Conservation (phyloP, 2,888 invertebrate species). For the Xylocampa areola region DNA sequence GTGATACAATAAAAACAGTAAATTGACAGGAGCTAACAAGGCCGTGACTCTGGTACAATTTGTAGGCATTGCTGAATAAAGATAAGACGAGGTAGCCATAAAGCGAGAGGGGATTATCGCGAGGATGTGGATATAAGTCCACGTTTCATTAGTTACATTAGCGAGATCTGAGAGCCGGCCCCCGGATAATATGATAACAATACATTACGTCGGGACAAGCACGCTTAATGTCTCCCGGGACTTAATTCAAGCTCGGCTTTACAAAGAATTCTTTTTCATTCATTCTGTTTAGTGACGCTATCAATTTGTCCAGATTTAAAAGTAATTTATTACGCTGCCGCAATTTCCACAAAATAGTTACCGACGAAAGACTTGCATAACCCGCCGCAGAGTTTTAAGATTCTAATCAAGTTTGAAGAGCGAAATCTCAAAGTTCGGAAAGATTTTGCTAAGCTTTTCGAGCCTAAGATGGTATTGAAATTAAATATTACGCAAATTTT, state of each 20-base stretch:
- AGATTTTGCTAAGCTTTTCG: constrained; percentile 71
- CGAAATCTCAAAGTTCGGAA: constrained; percentile 65
- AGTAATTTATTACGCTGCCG: constrained; percentile 39
- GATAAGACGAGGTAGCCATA: constrained; percentile 62
- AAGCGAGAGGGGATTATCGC: constrained; percentile 64
- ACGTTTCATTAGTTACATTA: constrained; percentile 76
- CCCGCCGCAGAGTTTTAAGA: constrained; percentile 51
- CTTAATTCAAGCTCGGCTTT: constrained; percentile 57
- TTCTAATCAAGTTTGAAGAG: constrained; percentile 66
- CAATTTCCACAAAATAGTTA: constrained; percentile 43
- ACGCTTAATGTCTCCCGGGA: constrained; percentile 63
- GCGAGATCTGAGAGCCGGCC: constrained; percentile 58
- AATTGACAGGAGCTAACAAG: constrained; percentile 38
- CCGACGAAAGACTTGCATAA: constrained; percentile 42
- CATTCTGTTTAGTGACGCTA: constrained; percentile 50
- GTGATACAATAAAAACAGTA: constrained; percentile 35
- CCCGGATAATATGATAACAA: constrained; percentile 74
- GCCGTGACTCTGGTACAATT: constrained; percentile 30
- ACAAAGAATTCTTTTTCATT: constrained; percentile 59
- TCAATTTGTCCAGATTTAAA: constrained; percentile 50
- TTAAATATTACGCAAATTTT: constrained; percentile 81
- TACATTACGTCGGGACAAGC: constrained; percentile 68
- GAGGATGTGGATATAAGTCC: constrained; percentile 66
- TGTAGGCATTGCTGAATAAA: constrained; percentile 57
- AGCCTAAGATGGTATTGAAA: constrained; percentile 77